Evolutionary conservation across 1,140 invertebrate species (phyloP).

Genomic region (Aplysia californica): DNA sequence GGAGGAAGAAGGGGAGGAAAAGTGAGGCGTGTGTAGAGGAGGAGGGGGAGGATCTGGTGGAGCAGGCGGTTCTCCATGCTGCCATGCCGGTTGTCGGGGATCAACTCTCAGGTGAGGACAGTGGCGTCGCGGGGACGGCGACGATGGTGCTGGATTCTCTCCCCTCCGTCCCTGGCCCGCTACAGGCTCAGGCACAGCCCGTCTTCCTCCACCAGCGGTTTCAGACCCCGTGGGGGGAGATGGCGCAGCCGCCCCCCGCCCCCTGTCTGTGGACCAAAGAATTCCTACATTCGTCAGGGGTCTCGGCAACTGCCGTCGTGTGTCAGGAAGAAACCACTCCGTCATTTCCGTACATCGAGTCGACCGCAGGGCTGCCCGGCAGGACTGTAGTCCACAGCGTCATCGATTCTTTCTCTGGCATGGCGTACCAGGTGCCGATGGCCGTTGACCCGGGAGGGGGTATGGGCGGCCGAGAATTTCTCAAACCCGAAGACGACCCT

Average conservation of each 20-base stretch:
- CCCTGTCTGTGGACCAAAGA: slow-evolving; percentile 16
- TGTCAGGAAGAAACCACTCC: too few relatives aligned
- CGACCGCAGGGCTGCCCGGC: too few relatives aligned
- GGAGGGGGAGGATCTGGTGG: not conserved
- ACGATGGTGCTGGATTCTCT: not conserved
- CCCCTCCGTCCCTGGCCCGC: too few relatives aligned
- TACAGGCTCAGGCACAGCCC: not conserved
- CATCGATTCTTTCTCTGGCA: slow-evolving; percentile 10
- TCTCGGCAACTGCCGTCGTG: too few relatives aligned
- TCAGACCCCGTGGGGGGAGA: slow-evolving; percentile 11
- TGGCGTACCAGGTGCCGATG: slow-evolving; percentile 10
- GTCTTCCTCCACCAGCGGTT: slow-evolving; percentile 16
- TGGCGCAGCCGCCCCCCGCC: not conserved
- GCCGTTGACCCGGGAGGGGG: not conserved
- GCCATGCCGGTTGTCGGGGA: not conserved
- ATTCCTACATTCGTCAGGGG: not conserved
- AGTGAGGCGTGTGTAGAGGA: not conserved
- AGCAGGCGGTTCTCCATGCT: not conserved
- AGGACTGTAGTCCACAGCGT: slow-evolving; percentile 15
- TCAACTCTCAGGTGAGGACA: not conserved
- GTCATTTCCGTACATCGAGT: too few relatives aligned
- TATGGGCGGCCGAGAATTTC: not conserved
- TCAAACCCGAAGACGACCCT: not conserved
- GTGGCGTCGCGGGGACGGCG: not conserved
- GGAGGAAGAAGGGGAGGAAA: not conserved